These are phyloP conservation scores for Probosciger aterrimus DNA, from an alignment of 2,113 vertebrate species.

Conservation along the genomic window DNA sequence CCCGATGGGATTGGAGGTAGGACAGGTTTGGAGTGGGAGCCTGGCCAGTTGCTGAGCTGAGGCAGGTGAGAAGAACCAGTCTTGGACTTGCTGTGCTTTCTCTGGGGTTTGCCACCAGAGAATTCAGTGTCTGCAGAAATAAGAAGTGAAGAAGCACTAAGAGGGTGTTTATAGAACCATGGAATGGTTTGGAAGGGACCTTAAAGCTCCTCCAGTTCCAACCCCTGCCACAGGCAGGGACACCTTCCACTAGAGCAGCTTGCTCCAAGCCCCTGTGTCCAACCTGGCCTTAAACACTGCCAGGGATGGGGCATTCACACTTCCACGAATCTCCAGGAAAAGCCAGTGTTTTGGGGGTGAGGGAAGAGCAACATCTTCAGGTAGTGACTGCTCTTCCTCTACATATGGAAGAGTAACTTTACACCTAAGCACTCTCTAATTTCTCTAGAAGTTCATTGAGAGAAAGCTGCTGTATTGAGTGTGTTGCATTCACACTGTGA, in stretches of 20 bases:
- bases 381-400: too few relatives aligned
- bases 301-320: neutral
- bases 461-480: neutral
- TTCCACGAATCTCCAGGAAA: neutral
- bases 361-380: neutral
- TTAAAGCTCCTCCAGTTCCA: neutral
- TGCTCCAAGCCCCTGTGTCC: neutral
- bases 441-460: neutral
- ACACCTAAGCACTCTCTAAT: neutral
- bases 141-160: neutral
- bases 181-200: neutral
- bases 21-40: slow-evolving; percentile 73
- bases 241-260: neutral
- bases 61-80: neutral
- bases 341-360: neutral
- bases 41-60: slow-evolving; percentile 39
- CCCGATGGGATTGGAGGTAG: slow-evolving; percentile 85
- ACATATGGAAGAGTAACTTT: neutral
- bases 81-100: neutral
- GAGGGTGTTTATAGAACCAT: neutral
- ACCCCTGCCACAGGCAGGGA: neutral
- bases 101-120: neutral
- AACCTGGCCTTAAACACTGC: neutral
- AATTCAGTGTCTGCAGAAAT: slow-evolving; percentile 7
- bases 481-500: too few relatives aligned